Percentiles rank a stretch among this genome's conserved stretches.
These are phyloP conservation scores for Falco novaeseelandiae DNA, from an alignment of 2,797 vertebrate species.

Conservation along the genomic window DNA sequence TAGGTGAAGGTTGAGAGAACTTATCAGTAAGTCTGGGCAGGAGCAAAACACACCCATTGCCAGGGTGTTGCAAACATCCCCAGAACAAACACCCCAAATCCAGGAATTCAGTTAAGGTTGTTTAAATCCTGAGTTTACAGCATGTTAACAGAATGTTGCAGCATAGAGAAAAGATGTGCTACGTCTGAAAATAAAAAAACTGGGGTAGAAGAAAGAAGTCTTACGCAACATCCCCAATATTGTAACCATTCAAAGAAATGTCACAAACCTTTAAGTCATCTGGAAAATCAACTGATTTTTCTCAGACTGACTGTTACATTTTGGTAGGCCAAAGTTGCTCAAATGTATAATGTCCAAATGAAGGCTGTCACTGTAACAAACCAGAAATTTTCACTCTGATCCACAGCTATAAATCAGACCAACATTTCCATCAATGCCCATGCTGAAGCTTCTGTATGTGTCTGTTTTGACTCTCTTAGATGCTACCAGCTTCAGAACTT, in stretches of 20 bases:
- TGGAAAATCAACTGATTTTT: neutral
- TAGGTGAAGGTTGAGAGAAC: slow-evolving; percentile 21
- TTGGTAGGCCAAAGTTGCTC: neutral
- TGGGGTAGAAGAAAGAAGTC: neutral
- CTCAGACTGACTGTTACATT: neutral
- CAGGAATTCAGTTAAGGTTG: neutral
- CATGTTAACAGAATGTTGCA: neutral
- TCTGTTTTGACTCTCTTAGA: neutral
- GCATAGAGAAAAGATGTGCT: neutral
- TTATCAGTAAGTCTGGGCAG: slow-evolving; percentile 1
- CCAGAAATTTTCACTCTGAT: neutral
- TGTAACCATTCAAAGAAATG: neutral
- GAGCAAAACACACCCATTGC: neutral
- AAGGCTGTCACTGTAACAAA: neutral
- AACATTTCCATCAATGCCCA: neutral
- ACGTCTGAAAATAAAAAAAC: neutral
- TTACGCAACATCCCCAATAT: neutral
- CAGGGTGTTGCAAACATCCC: neutral
- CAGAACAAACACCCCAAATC: neutral
- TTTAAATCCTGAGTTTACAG: neutral
- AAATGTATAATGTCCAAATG: neutral
- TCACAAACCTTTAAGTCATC: neutral
- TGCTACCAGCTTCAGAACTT: neutral
- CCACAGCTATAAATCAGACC: neutral
- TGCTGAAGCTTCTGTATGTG: neutral